phyloP scores from a whole-genome alignment of 2,113 vertebrate species.

The Mustela lutreola region DNA sequence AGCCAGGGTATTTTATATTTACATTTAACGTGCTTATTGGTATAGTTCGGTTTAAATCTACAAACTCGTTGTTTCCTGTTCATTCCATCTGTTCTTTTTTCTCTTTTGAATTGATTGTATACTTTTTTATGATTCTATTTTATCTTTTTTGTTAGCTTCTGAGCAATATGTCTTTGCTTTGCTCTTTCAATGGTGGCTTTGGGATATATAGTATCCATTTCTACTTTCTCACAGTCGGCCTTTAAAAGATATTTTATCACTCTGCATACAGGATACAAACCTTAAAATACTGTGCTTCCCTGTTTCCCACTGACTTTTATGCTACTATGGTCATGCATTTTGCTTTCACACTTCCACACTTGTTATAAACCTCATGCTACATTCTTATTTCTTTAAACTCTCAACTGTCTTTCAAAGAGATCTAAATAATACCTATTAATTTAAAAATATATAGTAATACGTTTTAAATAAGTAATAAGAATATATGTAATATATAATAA shows the following conservation, averaged over 20 bases:
- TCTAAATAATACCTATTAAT: neutral
- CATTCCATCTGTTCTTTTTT: neutral
- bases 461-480: no score
- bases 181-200: neutral
- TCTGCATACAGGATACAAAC: no score
- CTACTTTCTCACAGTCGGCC: neutral
- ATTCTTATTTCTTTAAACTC: neutral
- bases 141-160: neutral
- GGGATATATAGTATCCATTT: neutral
- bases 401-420: neutral
- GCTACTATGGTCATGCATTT: neutral
- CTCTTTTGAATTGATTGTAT: neutral
- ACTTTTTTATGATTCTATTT: neutral
- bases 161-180: neutral
- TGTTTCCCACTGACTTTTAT: neutral
- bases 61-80: neutral
- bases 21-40: neutral
- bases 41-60: neutral
- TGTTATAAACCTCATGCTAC: neutral
- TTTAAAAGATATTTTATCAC: neutral
- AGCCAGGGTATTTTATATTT: neutral
- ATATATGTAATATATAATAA: neutral
- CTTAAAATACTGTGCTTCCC: neutral
- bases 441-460: neutral
- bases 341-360: neutral